phyloP scores from a whole-genome alignment of 2,113 vertebrate species.

The Xyrauchen texanus region DNA sequence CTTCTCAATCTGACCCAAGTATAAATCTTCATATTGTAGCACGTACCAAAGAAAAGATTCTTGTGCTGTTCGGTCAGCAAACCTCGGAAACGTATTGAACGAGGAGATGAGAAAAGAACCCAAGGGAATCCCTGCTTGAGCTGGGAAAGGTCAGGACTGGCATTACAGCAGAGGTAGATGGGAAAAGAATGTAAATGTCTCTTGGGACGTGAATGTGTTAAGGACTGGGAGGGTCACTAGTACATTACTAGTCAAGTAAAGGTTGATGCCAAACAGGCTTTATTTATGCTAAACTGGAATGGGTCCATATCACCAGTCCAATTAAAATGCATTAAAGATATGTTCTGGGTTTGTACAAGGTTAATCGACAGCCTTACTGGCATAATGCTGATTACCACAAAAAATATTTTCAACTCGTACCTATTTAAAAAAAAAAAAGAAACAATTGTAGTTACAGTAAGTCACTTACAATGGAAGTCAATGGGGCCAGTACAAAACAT shows the following conservation, averaged over 20 bases:
- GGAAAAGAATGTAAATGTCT: slow-evolving; percentile 16
- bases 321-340: background rate
- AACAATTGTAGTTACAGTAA: no score
- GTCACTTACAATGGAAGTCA: no score
- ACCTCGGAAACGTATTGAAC: slow-evolving; percentile 44
- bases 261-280: slow-evolving; percentile 8
- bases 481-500: no score
- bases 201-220: background rate
- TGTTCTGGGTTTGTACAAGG: no score
- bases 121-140: slow-evolving; percentile 20
- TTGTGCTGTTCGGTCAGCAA: slow-evolving; percentile 19
- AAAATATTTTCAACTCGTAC: background rate
- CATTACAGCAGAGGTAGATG: slow-evolving; percentile 11
- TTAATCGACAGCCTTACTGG: no score
- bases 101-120: slow-evolving; percentile 21
- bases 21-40: slow-evolving; percentile 47
- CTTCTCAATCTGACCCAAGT: slow-evolving; percentile 11
- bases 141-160: slow-evolving; percentile 15
- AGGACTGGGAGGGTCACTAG: background rate
- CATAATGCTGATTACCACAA: no score
- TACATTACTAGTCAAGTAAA: background rate
- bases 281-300: background rate
- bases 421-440: no score
- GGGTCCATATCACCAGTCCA: background rate
- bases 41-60: slow-evolving; percentile 42